Evolutionary conservation across 1,140 invertebrate genomes (phyloP).

Genomic region (Spodoptera frugiperda): DNA sequence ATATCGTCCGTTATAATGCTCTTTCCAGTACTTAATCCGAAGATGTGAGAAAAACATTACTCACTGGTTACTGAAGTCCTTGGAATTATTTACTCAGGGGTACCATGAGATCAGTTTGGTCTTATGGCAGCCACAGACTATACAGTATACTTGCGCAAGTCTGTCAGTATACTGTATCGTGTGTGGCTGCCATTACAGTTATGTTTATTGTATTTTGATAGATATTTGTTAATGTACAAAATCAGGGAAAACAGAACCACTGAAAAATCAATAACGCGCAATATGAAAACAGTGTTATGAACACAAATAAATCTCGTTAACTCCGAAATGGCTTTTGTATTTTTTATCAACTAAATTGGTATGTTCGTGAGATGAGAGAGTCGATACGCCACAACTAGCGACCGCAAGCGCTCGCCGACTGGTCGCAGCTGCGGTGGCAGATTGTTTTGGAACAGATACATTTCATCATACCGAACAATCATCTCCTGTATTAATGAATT

Average conservation of each 20-base stretch:
- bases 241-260: no score
- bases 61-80: no score
- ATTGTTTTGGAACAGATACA: slow-evolving; percentile 49
- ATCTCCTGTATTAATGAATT: slow-evolving; percentile 40
- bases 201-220: no score
- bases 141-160: no score
- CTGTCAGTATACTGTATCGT: no score
- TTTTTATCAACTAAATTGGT: slow-evolving; percentile 32
- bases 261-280: no score
- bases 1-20: neutral
- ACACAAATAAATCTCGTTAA: neutral
- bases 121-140: no score
- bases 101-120: no score
- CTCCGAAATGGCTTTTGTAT: neutral
- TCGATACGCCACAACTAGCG: slow-evolving; percentile 31
- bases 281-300: neutral
- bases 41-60: neutral
- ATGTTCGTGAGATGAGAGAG: slow-evolving; percentile 36
- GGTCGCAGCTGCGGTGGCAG: slow-evolving; percentile 38
- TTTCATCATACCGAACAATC: slow-evolving; percentile 47
- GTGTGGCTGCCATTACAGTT: no score
- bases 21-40: neutral
- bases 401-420: slow-evolving; percentile 33
- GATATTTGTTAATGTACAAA: no score
- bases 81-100: no score